These are phyloP conservation scores for Esox niger DNA, from an alignment of 2,113 vertebrate species.

Conservation along the genomic window DNA sequence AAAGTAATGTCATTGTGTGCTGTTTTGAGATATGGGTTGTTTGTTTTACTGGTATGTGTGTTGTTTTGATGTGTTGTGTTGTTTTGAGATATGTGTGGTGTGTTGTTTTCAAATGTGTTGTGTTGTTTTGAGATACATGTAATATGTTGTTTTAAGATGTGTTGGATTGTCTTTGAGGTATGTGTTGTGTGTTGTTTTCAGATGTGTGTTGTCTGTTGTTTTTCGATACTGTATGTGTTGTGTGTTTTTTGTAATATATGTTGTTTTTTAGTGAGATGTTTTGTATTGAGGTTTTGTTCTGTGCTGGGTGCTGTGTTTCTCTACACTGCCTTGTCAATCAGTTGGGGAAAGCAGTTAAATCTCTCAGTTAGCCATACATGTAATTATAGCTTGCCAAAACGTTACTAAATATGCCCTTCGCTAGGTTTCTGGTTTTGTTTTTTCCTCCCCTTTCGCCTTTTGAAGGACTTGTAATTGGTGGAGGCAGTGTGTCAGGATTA, in stretches of 20 bases:
- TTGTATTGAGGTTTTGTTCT: not conserved
- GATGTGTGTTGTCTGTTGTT: not conserved
- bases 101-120: too few species aligned
- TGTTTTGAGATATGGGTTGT: too few species aligned
- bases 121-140: not conserved
- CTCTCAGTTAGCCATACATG: constrained; percentile 61
- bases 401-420: constrained; percentile 63
- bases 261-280: too few species aligned
- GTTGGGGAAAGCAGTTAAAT: constrained; percentile 55
- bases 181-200: not conserved
- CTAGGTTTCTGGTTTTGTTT: constrained; percentile 58
- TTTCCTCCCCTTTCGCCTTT: constrained; percentile 57
- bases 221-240: not conserved
- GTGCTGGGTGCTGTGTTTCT: constrained; percentile 7
- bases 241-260: too few species aligned
- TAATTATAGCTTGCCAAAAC: constrained; percentile 63
- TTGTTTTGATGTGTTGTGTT: not conserved
- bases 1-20: too few species aligned
- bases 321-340: constrained; percentile 57
- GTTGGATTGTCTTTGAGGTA: not conserved
- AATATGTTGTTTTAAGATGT: not conserved
- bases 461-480: constrained; percentile 61
- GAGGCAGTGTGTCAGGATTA: constrained; percentile 62
- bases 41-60: not conserved
- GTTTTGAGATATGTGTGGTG: not conserved